Base-by-base conservation (phyloP, 2,888 invertebrate genomes). In the Lasioglossum zephyrum region DNA sequence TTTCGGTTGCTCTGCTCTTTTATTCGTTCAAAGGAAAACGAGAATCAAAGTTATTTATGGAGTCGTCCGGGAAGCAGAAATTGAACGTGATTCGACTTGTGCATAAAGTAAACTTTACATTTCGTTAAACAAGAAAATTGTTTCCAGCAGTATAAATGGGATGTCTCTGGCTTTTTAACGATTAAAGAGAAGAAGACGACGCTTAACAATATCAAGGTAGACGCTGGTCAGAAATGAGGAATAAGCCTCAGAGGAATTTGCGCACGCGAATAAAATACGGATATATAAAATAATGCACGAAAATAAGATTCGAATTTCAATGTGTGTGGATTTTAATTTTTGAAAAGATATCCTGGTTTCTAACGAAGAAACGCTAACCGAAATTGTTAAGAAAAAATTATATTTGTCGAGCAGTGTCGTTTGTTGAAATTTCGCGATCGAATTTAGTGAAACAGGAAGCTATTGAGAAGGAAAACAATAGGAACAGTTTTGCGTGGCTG, bases 401-500 rank as follows among this genome's bases (percentile, higher is more conserved):
- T 18, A 22, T 8, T 49, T 6, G 49, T 49, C 18, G 18, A 18
- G 0, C 22, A 53, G 49, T 8, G 49, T 2, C 49, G 8, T 22
- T 53, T 11, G n/a, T 57, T 4, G 9, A 49, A 49, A 49, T n/a
- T n/a, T n/a, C 57, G 57, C 57, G 57, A 57, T 49, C 49, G 49
- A 18, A 13, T 31, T 13, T 31, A 31, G 31, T 36, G 1, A 22
- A 22, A 81, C n/a, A 72, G 44, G 63, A 73, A 83, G 72, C 72
- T 76, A 66, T 69, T 22, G 11, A 26, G 22, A 69, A 57, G 77
- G 69, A 57, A 57, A 47, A 75, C 60, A n/a, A 44, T 1, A n/a
- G 18, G 73, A 75, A 53, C 66, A 80, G 73, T 78, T 80, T 87
- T 84, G 73, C 53, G 70, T 44, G 81, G 66, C 41, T 41, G 77